Evolutionary conservation across 2,113 vertebrate genomes (phyloP), one percentile per base, ranked within the genome.

Genomic region (Beaufortia kweichowensis): DNA sequence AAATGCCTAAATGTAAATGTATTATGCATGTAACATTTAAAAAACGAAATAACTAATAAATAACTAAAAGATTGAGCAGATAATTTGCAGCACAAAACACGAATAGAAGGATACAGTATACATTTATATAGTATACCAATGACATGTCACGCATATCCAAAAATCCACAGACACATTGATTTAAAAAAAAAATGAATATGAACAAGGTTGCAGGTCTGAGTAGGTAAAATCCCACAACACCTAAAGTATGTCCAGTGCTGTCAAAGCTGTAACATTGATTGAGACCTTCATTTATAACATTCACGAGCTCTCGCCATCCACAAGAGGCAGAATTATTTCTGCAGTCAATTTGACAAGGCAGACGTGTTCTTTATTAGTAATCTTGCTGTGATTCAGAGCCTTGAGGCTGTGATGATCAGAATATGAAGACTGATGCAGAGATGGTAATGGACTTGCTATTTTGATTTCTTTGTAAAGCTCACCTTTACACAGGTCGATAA

Each of bases 141-240:
- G 43, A 17, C 43, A 4, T 17, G 12, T 3, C 43, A 46, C 4
- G 15, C 11, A 4, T 4, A 53, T 15, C 4, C 21, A 53, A n/a
- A 53, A n/a, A 53, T 53, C 15, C 48, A 53, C 48, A 8, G 5
- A 53, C 1, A 17, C 12, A 46, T 46, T 46, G 15, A 15, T 15
- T 4, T 46, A 4, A 15, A 43, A 50, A 67, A 29, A 11, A 31
- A 67, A 67, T 50, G 48, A 50, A 68, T 43, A 43, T 21, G 4
- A 50, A 68, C 65, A 69, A 55, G 29, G 53, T 12, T 35, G n/a
- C 29, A 56, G 67, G 28, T 55, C 67, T 9, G 66, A 24, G 48
- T 7, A 69, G 5, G 29, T 69, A 5, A 69, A 69, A 35, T 28
- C 67, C 28, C 66, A 68, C 14, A 24, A 53, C 46, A 68, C 26